Percentiles rank a stretch among this genome's conserved stretches.
Conservation (phyloP, 2,113 vertebrate genomes). For the Eurypyga helias region DNA sequence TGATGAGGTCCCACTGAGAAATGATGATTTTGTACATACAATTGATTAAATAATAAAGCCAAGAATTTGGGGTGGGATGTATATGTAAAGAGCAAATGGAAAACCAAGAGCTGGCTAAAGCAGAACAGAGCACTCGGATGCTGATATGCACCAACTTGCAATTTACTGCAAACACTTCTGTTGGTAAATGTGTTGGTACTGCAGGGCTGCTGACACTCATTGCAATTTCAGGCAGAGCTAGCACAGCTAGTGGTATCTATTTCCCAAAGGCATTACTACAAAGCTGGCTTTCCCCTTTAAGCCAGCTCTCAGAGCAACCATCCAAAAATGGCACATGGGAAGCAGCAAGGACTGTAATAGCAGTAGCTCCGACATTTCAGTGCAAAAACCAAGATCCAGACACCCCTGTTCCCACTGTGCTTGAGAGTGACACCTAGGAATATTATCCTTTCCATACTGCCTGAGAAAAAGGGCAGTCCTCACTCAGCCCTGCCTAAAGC, state of each 20-base stretch:
- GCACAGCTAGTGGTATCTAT: background rate
- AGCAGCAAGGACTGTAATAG: background rate
- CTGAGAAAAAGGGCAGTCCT: background rate
- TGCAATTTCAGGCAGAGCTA: background rate
- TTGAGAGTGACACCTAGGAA: background rate
- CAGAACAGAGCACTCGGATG: background rate
- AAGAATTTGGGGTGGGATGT: background rate
- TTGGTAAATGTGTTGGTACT: background rate
- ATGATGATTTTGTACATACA: background rate
- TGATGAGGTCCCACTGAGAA: background rate
- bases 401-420: background rate
- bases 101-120: background rate
- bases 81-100: background rate
- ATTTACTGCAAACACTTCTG: background rate
- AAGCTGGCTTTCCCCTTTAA: background rate
- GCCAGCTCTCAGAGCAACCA: background rate
- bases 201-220: background rate
- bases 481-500: background rate
- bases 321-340: background rate
- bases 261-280: background rate
- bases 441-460: background rate
- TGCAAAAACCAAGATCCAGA: background rate
- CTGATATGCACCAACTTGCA: background rate
- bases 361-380: rapidly evolving
- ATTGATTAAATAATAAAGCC: background rate